phyloP scores from a whole-genome alignment of 2,797 vertebrate genomes.

The Gymnothorax reevesii region DNA sequence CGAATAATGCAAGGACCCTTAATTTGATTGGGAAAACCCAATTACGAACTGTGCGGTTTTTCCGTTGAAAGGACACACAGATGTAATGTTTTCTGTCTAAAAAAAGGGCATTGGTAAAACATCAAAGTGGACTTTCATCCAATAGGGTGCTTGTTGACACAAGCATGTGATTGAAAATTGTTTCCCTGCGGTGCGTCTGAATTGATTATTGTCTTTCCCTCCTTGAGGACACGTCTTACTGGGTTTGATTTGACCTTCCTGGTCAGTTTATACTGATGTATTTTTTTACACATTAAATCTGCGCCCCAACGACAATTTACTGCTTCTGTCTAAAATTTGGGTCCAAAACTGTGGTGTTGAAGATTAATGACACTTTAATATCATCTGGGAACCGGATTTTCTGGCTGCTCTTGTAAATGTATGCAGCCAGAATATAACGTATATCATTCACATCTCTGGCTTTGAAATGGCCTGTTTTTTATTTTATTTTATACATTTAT shows the following conservation, averaged over 20 bases:
- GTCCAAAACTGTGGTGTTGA: too few relatives aligned
- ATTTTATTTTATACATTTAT: not conserved
- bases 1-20: not conserved
- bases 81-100: not conserved
- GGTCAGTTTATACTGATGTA: not conserved
- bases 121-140: not conserved
- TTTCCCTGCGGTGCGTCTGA: not conserved
- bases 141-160: not conserved
- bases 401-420: not conserved
- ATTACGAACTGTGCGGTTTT: not conserved
- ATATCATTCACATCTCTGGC: not conserved
- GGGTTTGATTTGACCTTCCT: not conserved
- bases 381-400: not conserved
- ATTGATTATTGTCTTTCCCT: not conserved
- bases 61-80: not conserved
- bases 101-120: not conserved
- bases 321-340: not conserved
- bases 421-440: not conserved
- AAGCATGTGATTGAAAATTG: not conserved
- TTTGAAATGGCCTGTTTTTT: not conserved
- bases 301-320: not conserved
- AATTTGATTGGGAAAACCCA: constrained; percentile 11
- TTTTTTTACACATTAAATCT: not conserved
- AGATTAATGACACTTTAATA: not conserved
- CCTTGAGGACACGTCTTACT: not conserved